Evolutionary conservation across 1,140 invertebrate genomes (phyloP).

Genomic region (Diorhabda sublineata): DNA sequence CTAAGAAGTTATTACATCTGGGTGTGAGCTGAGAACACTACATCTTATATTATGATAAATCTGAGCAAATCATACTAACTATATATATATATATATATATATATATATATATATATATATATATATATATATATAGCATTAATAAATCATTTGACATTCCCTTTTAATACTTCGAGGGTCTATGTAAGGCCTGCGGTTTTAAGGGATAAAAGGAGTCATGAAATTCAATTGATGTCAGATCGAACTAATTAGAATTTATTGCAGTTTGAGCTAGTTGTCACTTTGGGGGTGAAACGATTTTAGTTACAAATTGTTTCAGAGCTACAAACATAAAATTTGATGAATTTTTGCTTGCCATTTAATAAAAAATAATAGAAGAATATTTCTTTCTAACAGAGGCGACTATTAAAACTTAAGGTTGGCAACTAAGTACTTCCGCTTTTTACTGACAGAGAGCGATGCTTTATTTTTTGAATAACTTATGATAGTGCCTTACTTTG

Average conservation of each 20-base stretch:
- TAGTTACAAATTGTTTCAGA: background rate
- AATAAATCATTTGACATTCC: background rate
- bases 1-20: no score
- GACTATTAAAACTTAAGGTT: no score
- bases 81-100: background rate
- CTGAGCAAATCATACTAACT: no score
- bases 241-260: slow-evolving; percentile 1
- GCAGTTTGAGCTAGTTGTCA: slow-evolving; percentile 1
- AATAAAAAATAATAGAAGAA: no score
- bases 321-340: background rate
- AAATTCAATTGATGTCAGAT: slow-evolving; percentile 2
- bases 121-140: background rate
- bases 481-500: no score
- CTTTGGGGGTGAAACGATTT: background rate
- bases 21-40: no score
- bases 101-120: no score
- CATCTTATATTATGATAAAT: no score
- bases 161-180: background rate
- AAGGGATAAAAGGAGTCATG: background rate
- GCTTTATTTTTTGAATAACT: no score
- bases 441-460: no score
- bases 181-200: background rate
- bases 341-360: background rate
- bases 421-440: no score
- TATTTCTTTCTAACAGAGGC: no score